A percentile compares a stretch with the other conserved stretches of the same genome.
These are phyloP conservation scores for Benthosema pterotum DNA, from an alignment of 2,797 vertebrate species.

Conservation along the genomic window DNA sequence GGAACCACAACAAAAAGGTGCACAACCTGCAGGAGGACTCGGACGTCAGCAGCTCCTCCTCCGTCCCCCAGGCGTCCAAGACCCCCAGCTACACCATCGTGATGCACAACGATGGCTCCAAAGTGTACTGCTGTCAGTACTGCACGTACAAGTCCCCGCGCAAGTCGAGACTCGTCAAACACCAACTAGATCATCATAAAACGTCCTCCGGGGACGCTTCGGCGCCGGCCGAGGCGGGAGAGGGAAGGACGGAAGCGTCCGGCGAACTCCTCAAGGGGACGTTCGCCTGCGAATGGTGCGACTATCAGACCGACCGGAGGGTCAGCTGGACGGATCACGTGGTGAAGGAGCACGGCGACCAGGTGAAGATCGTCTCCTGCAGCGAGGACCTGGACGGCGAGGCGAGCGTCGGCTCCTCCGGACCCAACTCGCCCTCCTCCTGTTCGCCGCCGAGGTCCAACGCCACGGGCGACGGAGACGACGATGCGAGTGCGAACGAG, in stretches of 20 bases:
- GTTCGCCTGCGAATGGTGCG: conserved; percentile 97
- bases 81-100: conserved; percentile 87
- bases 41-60: conserved; percentile 73
- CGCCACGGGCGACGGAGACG: too few relatives aligned
- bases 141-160: conserved; percentile 96
- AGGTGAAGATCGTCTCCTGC: conserved; percentile 93
- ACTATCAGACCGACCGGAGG: conserved; percentile 92
- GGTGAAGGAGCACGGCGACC: conserved; percentile 95
- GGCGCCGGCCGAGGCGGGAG: conserved; percentile 69
- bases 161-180: conserved; percentile 92
- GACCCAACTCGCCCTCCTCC: conserved; percentile 81
- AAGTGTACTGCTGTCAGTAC: conserved; percentile 94
- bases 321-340: conserved; percentile 95
- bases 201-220: conserved; percentile 68
- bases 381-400: conserved; percentile 85
- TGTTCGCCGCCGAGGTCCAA: conserved; percentile 83
- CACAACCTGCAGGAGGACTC: conserved; percentile 84
- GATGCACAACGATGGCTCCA: conserved; percentile 90
- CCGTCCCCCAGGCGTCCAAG: conserved; percentile 70
- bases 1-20: conserved; percentile 95
- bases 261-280: conserved; percentile 80
- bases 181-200: conserved; percentile 93
- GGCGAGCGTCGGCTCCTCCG: conserved; percentile 78
- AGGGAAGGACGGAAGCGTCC: conserved; percentile 84
- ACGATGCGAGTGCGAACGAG: conserved; percentile 80